Conservation (phyloP, 2,797 vertebrate species). For the Oreochromis mossambicus region DNA sequence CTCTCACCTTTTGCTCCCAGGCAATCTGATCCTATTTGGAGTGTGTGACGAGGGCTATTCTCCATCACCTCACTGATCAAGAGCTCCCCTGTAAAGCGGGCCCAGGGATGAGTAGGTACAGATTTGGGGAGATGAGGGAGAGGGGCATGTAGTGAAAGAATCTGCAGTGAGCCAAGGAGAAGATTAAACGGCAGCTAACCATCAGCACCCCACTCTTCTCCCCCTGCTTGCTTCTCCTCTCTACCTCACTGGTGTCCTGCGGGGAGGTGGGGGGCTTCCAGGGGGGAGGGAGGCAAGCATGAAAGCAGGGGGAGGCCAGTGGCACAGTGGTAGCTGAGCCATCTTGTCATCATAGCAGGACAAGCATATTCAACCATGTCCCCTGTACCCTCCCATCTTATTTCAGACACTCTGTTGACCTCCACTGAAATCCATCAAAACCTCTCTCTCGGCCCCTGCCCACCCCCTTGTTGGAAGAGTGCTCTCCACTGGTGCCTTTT, state of each 20-base stretch:
- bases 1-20: constrained; percentile 68
- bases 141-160: constrained; percentile 69
- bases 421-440: constrained; percentile 66
- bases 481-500: constrained; percentile 70
- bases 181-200: constrained; percentile 72
- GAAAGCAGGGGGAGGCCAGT: constrained; percentile 38
- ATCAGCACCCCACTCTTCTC: constrained; percentile 11
- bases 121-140: constrained; percentile 64
- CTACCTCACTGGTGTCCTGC: constrained; percentile 59
- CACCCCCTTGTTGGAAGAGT: constrained; percentile 50
- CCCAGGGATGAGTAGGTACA: constrained; percentile 74
- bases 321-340: constrained; percentile 71
- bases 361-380: constrained; percentile 77
- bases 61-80: constrained; percentile 74
- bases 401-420: constrained; percentile 68
- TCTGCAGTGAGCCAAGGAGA: constrained; percentile 71
- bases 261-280: constrained; percentile 46
- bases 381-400: constrained; percentile 74
- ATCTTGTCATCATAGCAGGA: constrained; percentile 80
- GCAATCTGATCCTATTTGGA: constrained; percentile 73
- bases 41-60: constrained; percentile 72
- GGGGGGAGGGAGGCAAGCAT: constrained; percentile 24
- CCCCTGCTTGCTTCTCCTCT: neutral
- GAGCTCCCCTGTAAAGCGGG: constrained; percentile 64
- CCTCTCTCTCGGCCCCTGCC: constrained; percentile 33